Evolutionary conservation across 2,797 vertebrate genomes (phyloP), one percentile per base, ranked within the genome.

Genomic region (Sebastolobus alascanus): DNA sequence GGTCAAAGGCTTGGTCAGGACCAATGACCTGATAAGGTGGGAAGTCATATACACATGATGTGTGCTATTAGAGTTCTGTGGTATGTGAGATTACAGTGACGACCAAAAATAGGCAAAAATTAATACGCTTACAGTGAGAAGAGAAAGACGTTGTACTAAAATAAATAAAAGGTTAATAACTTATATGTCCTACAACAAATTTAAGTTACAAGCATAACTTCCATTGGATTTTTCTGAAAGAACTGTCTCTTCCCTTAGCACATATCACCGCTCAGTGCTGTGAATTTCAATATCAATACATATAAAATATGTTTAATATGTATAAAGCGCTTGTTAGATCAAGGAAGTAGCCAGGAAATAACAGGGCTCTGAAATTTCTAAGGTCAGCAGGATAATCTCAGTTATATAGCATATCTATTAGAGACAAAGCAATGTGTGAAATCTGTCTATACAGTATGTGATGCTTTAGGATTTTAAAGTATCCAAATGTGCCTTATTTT

Each of bases 271-370:
- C 25, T 9, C 46, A 54, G 38, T 29, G 61, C 29, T n/a, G 63
- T 18, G 37, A 61, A 68, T 55, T 16, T 58, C 2, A 68, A 79
- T 25, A 56, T 25, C 55, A 63, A 64, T 74, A 35, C 40, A 68
- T 22, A 37, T 5, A 50, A 67, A 60, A 31, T 67, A 29, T 67
- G 29, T 52, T 54, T 20, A 50, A 50, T n/a, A 9, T 8, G 46
- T 52, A 20, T 52, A n/a, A 52, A 60, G 8, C 25, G 31, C 8
- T 14, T 1, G n/a, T 12, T 22, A 6, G 31, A 70, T 25, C 25
- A 18, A 55, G 68, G 40, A 73, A 33, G 58, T 14, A 79, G 14
- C 11, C 52, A 60, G 37, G 6, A 46, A 58, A 67, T 22, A 38
- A 38, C 14, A 37, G 11, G 6, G 10, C 5, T 27, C 11, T 29